Evolutionary conservation across 2,113 vertebrate genomes (phyloP).

Genomic region (Scatophagus argus): DNA sequence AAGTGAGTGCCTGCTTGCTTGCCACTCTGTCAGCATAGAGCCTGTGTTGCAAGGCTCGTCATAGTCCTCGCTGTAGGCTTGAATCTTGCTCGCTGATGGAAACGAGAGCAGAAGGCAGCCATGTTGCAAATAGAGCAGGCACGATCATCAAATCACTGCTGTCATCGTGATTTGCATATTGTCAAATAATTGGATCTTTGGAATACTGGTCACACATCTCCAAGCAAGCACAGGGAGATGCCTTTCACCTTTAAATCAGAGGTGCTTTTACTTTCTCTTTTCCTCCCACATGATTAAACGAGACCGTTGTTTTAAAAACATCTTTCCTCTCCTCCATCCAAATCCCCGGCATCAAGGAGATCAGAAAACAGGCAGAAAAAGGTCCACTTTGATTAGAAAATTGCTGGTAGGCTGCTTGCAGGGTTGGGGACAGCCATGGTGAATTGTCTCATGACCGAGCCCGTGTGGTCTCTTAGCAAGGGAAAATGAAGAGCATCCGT

Average conservation of each 20-base stretch:
- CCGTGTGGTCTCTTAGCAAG: conserved; percentile 61
- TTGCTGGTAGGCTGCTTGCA: conserved; percentile 1
- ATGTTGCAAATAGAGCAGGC: conserved; percentile 14
- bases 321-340: not conserved
- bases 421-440: conserved; percentile 63
- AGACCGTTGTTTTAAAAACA: not conserved
- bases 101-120: conserved; percentile 32
- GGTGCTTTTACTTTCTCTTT: not conserved
- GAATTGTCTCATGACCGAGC: conserved; percentile 67
- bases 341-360: not conserved
- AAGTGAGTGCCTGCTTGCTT: conserved; percentile 76
- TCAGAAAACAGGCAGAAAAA: conserved; percentile 24
- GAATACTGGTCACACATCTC: not conserved
- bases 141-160: not conserved
- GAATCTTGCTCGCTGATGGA: not conserved
- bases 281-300: conserved; percentile 3
- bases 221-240: not conserved
- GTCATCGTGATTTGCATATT: not conserved
- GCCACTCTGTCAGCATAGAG: conserved; percentile 70
- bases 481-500: conserved; percentile 71
- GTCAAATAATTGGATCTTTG: conserved; percentile 29
- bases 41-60: conserved; percentile 76
- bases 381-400: conserved; percentile 27
- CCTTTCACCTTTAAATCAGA: not conserved
- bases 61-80: conserved; percentile 24